Evolutionary conservation across 2,113 vertebrate species (phyloP).

Genomic region (Ophiodon elongatus): DNA sequence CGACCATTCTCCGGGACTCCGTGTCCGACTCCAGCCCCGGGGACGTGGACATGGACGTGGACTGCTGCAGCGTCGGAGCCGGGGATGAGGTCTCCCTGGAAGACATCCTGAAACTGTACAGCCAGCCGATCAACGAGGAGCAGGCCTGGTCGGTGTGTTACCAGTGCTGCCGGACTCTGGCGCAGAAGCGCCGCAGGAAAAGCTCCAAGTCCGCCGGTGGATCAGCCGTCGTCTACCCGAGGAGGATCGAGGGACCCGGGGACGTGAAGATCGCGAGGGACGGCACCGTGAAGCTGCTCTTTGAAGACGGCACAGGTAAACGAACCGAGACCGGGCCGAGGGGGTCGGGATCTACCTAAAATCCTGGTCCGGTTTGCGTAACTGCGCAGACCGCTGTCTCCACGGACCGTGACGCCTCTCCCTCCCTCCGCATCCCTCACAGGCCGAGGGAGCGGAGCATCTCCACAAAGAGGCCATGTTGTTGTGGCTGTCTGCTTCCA

Average conservation of each 20-base stretch:
- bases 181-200: constrained; percentile 77
- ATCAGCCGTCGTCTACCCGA: constrained; percentile 45
- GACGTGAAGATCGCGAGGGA: constrained; percentile 89
- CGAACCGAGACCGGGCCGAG: background rate
- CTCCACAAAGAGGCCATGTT: constrained; percentile 70
- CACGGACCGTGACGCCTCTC: constrained; percentile 6
- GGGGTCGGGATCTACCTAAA: background rate
- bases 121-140: constrained; percentile 97
- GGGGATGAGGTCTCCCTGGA: constrained; percentile 90
- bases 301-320: constrained; percentile 78
- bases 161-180: constrained; percentile 90
- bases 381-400: constrained; percentile 1
- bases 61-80: constrained; percentile 72
- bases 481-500: constrained; percentile 60
- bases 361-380: background rate
- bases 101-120: constrained; percentile 91
- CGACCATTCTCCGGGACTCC: constrained; percentile 63
- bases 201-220: constrained; percentile 62
- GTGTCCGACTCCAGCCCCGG: constrained; percentile 57
- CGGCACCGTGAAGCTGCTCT: constrained; percentile 84
- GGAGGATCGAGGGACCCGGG: constrained; percentile 83
- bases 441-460: constrained; percentile 57
- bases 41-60: constrained; percentile 72
- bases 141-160: constrained; percentile 98
- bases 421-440: constrained; percentile 26